A percentile compares a stretch with the other conserved stretches of the same genome.
These are phyloP conservation scores for Cryptoblepharus egeriae DNA, from an alignment of 2,797 vertebrate genomes.

Conservation along the genomic window DNA sequence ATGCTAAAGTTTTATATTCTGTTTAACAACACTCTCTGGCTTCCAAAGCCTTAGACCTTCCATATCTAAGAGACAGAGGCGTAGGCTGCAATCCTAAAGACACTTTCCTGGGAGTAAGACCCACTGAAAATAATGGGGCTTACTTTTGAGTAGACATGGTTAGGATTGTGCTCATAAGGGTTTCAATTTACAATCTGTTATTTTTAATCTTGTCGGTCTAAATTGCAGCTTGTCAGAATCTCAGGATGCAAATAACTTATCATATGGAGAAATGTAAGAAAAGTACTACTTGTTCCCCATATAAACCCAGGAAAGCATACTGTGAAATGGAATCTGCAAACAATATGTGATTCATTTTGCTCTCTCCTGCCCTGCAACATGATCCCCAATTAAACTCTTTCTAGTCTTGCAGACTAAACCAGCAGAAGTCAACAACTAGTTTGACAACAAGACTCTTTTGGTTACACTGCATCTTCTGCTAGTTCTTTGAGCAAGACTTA, in stretches of 20 bases:
- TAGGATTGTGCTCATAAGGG: conserved; percentile 7
- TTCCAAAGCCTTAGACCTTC: too few relatives aligned
- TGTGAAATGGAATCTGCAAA: conserved; percentile 36
- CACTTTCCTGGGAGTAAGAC: too few relatives aligned
- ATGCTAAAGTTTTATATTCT: too few relatives aligned
- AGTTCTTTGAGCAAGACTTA: conserved; percentile 43
- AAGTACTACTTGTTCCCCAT: neutral
- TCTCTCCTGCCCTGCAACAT: conserved; percentile 11
- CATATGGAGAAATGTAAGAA: neutral
- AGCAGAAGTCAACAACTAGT: conserved; percentile 39
- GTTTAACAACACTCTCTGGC: too few relatives aligned
- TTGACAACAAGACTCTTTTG: conserved; percentile 15
- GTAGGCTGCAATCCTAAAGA: too few relatives aligned
- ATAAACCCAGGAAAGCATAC: neutral
- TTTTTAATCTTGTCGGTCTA: conserved; percentile 26
- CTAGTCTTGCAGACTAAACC: conserved; percentile 33
- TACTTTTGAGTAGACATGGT: too few relatives aligned
- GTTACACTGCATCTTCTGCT: conserved; percentile 46
- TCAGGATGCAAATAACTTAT: neutral
- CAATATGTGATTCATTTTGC: conserved; percentile 10
- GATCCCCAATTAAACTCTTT: conserved; percentile 36
- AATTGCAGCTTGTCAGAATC: neutral
- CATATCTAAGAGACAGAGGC: too few relatives aligned
- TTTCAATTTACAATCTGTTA: conserved; percentile 22
- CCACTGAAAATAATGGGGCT: too few relatives aligned